phyloP scores from a whole-genome alignment of 2,888 invertebrate species.

The Orthosia gothica region DNA sequence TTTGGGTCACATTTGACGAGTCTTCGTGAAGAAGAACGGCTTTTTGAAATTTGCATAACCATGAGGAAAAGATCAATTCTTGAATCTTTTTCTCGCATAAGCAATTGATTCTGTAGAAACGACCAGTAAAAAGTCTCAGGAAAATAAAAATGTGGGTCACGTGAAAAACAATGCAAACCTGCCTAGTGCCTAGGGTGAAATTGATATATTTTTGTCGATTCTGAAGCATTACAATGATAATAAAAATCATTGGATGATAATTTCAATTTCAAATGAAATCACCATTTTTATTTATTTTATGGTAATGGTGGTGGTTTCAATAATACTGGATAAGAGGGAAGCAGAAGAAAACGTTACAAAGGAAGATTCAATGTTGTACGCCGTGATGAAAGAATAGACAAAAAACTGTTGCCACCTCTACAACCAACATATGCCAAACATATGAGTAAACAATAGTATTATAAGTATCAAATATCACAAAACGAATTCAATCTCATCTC shows the following conservation, averaged over 20 bases:
- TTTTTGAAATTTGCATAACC: conserved; percentile 72
- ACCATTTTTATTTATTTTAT: not conserved
- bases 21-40: conserved; percentile 35
- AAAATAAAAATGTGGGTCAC: not conserved
- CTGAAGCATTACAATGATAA: not conserved
- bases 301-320: not conserved
- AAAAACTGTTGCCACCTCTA: too few species aligned
- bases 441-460: too few species aligned
- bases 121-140: conserved; percentile 1
- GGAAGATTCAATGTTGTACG: too few species aligned
- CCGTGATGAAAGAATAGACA: too few species aligned
- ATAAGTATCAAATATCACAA: too few species aligned
- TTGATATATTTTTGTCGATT: not conserved
- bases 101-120: conserved; percentile 65
- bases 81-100: conserved; percentile 63
- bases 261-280: not conserved
- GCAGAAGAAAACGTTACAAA: too few species aligned
- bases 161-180: not conserved
- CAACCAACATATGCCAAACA: too few species aligned
- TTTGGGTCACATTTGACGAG: too few species aligned
- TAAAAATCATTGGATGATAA: not conserved
- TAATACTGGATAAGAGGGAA: too few species aligned
- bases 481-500: too few species aligned
- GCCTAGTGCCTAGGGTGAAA: not conserved
- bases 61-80: conserved; percentile 60